A percentile compares a stretch with the other conserved stretches of the same genome.
Conservation (phyloP, 2,113 vertebrate genomes). For the Podocnemis expansa region DNA sequence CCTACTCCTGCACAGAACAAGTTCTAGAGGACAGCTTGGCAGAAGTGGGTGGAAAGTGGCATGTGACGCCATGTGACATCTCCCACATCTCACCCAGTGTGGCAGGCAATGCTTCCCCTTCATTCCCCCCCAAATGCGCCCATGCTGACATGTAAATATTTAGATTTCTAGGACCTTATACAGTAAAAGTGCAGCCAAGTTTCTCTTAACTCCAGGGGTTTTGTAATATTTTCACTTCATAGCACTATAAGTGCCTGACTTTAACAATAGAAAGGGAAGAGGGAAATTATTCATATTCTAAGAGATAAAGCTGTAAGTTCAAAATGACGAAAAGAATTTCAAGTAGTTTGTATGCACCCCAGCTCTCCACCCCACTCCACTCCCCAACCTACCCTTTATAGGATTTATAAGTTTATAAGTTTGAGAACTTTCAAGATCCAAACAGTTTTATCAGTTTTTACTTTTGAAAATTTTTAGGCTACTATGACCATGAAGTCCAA, state of each 20-base stretch:
- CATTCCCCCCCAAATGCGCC: no score
- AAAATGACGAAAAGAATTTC: background rate
- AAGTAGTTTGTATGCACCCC: background rate
- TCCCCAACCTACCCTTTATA: background rate
- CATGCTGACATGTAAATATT: background rate
- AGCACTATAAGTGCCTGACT: background rate
- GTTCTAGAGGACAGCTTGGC: no score
- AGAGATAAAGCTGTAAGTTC: background rate
- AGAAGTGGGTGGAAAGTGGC: no score
- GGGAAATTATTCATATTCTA: background rate
- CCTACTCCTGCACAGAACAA: no score
- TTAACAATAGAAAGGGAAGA: background rate
- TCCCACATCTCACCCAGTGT: no score
- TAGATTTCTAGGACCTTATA: background rate
- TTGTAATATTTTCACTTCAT: background rate
- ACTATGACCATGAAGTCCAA: background rate
- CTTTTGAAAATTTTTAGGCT: background rate
- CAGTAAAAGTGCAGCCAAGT: background rate
- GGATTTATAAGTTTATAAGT: no score
- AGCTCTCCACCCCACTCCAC: background rate
- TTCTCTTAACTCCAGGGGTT: background rate
- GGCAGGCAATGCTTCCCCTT: no score
- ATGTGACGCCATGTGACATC: no score
- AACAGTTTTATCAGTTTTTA: background rate
- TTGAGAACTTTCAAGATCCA: background rate